These are phyloP conservation scores for Ochropacha duplaris DNA, from an alignment of 2,888 invertebrate genomes.

Conservation along the genomic window DNA sequence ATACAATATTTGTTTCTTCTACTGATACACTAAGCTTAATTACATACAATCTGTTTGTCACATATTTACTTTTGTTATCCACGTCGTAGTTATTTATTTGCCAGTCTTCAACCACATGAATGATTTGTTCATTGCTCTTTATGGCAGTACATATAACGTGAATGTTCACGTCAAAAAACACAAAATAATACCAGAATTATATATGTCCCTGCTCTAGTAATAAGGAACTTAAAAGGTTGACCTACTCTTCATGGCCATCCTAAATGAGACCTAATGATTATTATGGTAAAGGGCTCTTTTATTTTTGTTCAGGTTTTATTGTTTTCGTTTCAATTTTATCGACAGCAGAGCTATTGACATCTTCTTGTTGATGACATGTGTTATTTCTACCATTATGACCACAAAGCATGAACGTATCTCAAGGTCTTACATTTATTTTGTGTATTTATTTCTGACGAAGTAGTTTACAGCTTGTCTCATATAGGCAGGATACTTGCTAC, in stretches of 20 bases:
- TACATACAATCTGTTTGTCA: not conserved
- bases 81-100: not conserved
- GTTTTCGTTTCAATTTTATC: not conserved
- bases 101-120: not conserved
- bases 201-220: not conserved
- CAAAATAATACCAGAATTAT: not conserved
- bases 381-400: not conserved
- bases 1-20: not conserved
- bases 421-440: too few relatives aligned
- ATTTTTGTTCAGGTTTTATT: not conserved
- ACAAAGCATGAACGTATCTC: not conserved
- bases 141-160: not conserved
- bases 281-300: not conserved
- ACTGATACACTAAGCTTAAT: not conserved
- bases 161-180: not conserved
- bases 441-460: too few relatives aligned
- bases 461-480: too few relatives aligned
- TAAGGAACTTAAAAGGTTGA: not conserved
- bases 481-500: too few relatives aligned
- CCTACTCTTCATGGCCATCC: not conserved
- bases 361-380: not conserved
- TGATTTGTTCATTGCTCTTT: not conserved
- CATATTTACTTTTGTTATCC: not conserved
- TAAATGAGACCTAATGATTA: not conserved
- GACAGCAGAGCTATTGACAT: not conserved